Evolutionary conservation across 2,797 vertebrate species (phyloP).

Genomic region (Linurgus olivaceus): DNA sequence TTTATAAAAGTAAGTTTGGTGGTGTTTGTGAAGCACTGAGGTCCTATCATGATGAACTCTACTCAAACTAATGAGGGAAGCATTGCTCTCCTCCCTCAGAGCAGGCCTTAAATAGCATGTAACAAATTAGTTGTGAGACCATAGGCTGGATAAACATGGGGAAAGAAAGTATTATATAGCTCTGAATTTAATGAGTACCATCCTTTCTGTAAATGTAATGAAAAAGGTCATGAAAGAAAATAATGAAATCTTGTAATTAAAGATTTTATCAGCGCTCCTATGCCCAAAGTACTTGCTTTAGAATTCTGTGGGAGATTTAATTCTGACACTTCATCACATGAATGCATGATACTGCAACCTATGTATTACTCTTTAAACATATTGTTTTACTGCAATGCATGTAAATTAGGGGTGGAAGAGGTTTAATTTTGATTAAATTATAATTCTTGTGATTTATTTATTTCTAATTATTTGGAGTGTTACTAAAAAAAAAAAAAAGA

Average conservation of each 20-base stretch:
- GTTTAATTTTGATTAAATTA: neutral
- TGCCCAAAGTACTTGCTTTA: neutral
- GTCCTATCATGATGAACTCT: neutral
- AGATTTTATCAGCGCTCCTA: neutral
- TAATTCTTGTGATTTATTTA: neutral
- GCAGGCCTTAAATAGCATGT: neutral
- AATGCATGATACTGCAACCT: neutral
- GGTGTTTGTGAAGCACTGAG: neutral
- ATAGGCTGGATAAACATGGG: neutral
- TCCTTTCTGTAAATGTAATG: neutral
- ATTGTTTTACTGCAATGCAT: neutral
- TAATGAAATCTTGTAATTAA: constrained; percentile 33
- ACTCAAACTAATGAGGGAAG: neutral
- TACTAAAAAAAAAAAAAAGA: neutral
- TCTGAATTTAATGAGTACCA: neutral
- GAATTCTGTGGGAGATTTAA: neutral
- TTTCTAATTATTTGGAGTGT: neutral
- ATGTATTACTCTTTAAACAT: neutral
- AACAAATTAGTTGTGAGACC: neutral
- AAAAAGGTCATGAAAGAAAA: neutral
- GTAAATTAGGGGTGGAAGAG: neutral
- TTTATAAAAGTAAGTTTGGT: neutral
- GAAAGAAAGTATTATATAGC: neutral
- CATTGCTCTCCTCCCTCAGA: neutral
- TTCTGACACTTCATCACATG: neutral